Percentiles rank a stretch among this genome's conserved stretches.
Evolutionary conservation across 2,888 invertebrate species (phyloP).

Genomic region (Orthosia gothica): DNA sequence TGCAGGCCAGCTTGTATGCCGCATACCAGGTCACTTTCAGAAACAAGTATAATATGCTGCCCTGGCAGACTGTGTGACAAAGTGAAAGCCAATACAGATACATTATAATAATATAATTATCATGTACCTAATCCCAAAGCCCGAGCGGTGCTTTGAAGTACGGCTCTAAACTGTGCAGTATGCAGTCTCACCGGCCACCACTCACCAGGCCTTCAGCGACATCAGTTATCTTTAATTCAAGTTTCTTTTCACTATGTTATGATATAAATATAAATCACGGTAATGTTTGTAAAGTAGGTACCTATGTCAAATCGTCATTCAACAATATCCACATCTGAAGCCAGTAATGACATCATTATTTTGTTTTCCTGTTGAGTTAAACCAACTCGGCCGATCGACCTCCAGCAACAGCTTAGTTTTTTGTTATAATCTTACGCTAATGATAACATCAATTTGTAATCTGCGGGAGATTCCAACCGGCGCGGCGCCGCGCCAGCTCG

Average conservation of each 20-base stretch:
- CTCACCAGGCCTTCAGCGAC: background rate
- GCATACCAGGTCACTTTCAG: background rate
- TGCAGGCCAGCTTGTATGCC: too few species aligned
- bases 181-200: background rate
- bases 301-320: background rate
- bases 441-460: background rate
- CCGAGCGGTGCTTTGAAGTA: background rate
- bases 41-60: background rate
- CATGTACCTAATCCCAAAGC: background rate
- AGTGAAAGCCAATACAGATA: background rate
- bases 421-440: background rate
- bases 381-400: background rate
- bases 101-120: background rate
- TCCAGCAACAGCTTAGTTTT: background rate
- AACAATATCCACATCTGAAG: background rate
- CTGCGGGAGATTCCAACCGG: background rate
- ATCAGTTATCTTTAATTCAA: background rate
- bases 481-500: too few species aligned
- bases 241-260: background rate
- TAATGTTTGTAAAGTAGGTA: background rate
- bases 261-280: background rate
- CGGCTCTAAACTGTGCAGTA: too few species aligned
- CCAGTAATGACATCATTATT: conserved; percentile 9
- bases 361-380: conserved; percentile 27
- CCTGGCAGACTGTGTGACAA: background rate